Conservation (phyloP, 1,140 invertebrate species). For the Drosophila kurseongensis region DNA sequence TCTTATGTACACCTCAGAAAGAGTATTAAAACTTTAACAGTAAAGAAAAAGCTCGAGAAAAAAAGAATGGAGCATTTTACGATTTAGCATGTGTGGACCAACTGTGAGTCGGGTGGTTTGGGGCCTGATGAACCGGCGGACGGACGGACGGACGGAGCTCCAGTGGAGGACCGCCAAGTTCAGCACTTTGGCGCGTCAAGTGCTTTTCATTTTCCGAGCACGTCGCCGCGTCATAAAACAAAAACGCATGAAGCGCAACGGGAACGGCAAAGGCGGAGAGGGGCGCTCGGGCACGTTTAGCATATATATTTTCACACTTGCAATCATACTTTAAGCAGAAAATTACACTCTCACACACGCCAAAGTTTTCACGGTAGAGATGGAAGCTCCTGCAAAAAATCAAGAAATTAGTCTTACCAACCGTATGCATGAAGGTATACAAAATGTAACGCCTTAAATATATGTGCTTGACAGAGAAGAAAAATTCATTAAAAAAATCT, state of each 20-base stretch:
- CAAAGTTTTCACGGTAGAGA: constrained; percentile 36
- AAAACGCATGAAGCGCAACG: constrained; percentile 64
- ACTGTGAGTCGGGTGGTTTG: constrained; percentile 11
- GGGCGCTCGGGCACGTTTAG: constrained; percentile 66
- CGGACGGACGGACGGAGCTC: constrained; percentile 8
- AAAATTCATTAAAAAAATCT: no score
- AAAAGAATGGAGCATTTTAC: constrained; percentile 65
- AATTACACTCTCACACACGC: constrained; percentile 36
- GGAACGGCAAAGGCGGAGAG: constrained; percentile 32
- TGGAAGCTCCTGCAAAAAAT: constrained; percentile 15
- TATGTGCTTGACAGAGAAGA: no score
- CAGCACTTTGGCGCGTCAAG: constrained; percentile 78
- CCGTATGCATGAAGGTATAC: not conserved
- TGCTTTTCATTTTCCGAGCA: constrained; percentile 81
- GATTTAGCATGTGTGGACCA: constrained; percentile 69
- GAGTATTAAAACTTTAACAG: constrained; percentile 55
- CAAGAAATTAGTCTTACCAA: constrained; percentile 3
- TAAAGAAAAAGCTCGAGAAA: constrained; percentile 33
- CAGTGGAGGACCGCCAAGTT: constrained; percentile 64
- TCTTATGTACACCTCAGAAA: not conserved
- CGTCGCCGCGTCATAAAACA: constrained; percentile 79
- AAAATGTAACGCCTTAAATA: no score
- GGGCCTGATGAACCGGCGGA: constrained; percentile 19
- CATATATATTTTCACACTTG: constrained; percentile 82
- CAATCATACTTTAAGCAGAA: constrained; percentile 79